Evolutionary conservation across 2,797 vertebrate species (phyloP).

Genomic region (Ceryle rudis): DNA sequence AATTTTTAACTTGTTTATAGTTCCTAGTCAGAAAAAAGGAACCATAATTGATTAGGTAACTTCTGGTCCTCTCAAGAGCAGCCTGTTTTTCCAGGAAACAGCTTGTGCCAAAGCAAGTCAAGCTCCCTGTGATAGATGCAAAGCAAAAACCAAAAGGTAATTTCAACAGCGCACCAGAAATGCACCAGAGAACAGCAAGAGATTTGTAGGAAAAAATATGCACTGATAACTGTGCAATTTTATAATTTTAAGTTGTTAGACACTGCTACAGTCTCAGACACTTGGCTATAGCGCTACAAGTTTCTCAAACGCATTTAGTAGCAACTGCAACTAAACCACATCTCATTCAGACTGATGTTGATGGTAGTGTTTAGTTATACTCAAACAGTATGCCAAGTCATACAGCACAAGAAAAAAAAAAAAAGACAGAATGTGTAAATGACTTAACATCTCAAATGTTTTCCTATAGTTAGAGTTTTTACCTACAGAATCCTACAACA

Average conservation of each 20-base stretch:
- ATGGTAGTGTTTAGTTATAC: neutral
- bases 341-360: neutral
- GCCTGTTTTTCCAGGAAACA: neutral
- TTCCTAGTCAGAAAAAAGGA: neutral
- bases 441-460: neutral
- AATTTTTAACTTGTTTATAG: neutral
- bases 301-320: neutral
- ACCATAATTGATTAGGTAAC: neutral
- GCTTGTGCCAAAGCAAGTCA: neutral
- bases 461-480: neutral
- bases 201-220: neutral
- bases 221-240: neutral
- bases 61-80: neutral
- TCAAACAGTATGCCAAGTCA: neutral
- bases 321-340: neutral
- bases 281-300: neutral
- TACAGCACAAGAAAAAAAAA: neutral
- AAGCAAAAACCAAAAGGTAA: neutral
- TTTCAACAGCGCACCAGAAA: neutral
- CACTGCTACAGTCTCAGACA: neutral
- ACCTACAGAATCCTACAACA: neutral
- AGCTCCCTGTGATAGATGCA: neutral
- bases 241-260: fast-evolving
- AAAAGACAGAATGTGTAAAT: neutral
- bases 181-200: neutral